Evolutionary conservation across 1,140 invertebrate genomes (phyloP).

Genomic region (Leptinotarsa undecemlineata): DNA sequence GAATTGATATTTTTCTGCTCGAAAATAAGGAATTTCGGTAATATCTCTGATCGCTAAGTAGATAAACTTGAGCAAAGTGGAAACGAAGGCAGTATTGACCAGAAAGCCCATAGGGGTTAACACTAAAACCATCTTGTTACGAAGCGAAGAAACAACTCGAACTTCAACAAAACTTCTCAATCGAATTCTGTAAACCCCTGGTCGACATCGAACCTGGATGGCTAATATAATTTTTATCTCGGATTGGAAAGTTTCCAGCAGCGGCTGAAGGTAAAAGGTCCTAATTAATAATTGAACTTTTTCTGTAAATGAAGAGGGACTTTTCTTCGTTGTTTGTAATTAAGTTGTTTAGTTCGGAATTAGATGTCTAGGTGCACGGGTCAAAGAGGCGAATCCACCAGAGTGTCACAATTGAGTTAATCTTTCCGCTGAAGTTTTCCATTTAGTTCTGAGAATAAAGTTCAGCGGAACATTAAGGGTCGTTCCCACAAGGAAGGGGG

Average conservation of each 20-base stretch:
- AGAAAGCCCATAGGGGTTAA: background rate
- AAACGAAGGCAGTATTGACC: background rate
- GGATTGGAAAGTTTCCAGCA: constrained; percentile 16
- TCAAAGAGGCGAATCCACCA: background rate
- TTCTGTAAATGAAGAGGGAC: background rate
- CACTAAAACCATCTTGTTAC: background rate
- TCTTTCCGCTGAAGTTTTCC: background rate
- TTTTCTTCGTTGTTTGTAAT: constrained; percentile 20
- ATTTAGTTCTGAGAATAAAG: background rate
- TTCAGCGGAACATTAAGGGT: background rate
- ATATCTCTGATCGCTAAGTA: too few relatives aligned
- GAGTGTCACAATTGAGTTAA: constrained; percentile 8
- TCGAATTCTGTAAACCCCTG: constrained; percentile 15
- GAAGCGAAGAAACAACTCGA: constrained; percentile 1
- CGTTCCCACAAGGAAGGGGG: background rate
- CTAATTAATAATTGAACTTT: constrained; percentile 21
- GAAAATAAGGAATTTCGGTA: too few relatives aligned
- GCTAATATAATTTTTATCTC: constrained; percentile 18
- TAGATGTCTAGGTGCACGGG: constrained; percentile 6
- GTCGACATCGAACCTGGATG: constrained; percentile 9
- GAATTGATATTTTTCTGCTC: too few relatives aligned
- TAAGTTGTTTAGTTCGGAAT: constrained; percentile 20
- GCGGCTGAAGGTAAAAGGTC: constrained; percentile 2
- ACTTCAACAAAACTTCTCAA: constrained; percentile 20
- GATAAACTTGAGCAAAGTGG: too few relatives aligned